Percentiles rank a stretch among this genome's conserved stretches.
These are phyloP conservation scores for Bibio marci DNA, from an alignment of 2,888 invertebrate genomes.

Conservation along the genomic window DNA sequence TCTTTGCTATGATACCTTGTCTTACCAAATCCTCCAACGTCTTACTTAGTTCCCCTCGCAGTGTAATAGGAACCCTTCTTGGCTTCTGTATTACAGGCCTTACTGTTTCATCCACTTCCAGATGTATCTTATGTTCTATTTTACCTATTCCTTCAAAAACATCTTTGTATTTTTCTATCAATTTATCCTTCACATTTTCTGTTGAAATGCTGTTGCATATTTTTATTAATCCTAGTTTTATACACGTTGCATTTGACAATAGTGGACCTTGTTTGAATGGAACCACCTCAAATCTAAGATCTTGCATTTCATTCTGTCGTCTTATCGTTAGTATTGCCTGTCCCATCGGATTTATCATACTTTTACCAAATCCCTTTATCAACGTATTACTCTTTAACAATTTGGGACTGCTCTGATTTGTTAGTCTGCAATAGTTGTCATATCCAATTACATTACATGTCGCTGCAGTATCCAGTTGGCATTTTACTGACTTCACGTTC, in stretches of 20 bases:
- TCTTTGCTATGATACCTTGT: slow-evolving; percentile 5
- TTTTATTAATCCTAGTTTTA: slow-evolving; percentile 7
- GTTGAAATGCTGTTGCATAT: neutral
- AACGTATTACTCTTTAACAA: too few species aligned
- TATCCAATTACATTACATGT: too few species aligned
- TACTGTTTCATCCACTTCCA: neutral
- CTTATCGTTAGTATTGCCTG: too few species aligned
- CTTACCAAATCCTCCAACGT: slow-evolving; percentile 1
- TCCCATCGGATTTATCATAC: too few species aligned
- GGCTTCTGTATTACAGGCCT: neutral
- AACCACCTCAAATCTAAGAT: too few species aligned
- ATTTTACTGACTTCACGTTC: too few species aligned
- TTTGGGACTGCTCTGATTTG: too few species aligned
- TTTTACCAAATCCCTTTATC: too few species aligned
- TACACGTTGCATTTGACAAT: neutral
- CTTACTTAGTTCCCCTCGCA: neutral
- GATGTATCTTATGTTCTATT: neutral
- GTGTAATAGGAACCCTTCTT: slow-evolving; percentile 2
- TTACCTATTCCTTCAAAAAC: neutral
- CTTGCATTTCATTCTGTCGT: too few species aligned
- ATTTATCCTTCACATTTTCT: slow-evolving; percentile 2
- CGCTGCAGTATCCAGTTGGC: too few species aligned
- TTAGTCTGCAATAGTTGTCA: too few species aligned
- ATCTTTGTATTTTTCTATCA: slow-evolving; percentile 2
- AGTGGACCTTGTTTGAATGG: too few species aligned